Evolutionary conservation across 1,140 invertebrate genomes (phyloP).

Genomic region (Drosophila seguyi): DNA sequence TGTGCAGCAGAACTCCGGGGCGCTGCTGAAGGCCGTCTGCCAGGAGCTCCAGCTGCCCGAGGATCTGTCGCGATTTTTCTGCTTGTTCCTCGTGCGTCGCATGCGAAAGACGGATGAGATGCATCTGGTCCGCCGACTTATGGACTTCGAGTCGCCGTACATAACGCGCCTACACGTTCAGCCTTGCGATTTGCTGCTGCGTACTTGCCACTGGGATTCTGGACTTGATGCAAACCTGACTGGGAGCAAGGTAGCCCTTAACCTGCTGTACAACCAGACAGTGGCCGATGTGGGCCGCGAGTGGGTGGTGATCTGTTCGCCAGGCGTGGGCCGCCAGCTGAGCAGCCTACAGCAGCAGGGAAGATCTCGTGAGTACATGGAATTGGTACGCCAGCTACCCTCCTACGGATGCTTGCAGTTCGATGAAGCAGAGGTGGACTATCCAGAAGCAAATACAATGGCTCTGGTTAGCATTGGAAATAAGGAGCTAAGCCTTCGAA

Average conservation of each 20-base stretch:
- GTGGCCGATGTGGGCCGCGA: conserved; percentile 93
- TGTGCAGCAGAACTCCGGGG: conserved; percentile 92
- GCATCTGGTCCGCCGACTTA: conserved; percentile 93
- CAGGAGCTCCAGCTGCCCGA: conserved; percentile 91
- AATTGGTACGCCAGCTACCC: conserved; percentile 91
- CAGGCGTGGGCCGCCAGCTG: conserved; percentile 90
- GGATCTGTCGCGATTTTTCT: conserved; percentile 94
- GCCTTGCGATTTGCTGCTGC: conserved; percentile 90
- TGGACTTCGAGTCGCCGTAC: conserved; percentile 98
- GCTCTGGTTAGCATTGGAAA: conserved; percentile 91
- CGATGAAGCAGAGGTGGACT: conserved; percentile 87
- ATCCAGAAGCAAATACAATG: conserved; percentile 89
- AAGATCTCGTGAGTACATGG: conserved; percentile 94
- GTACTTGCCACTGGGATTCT: conserved; percentile 96
- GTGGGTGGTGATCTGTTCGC: conserved; percentile 93
- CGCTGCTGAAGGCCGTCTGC: conserved; percentile 92
- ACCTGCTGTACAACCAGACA: conserved; percentile 95
- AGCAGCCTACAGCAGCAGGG: conserved; percentile 90
- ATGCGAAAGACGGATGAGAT: conserved; percentile 87
- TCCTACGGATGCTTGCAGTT: conserved; percentile 95
- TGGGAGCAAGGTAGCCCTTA: conserved; percentile 92
- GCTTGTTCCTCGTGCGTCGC: conserved; percentile 93
- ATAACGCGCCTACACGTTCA: conserved; percentile 90
- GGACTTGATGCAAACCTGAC: conserved; percentile 93
- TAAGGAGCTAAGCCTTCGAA: conserved; percentile 91